Conservation (phyloP, 2,888 invertebrate genomes). For the Eristalis pertinax region DNA sequence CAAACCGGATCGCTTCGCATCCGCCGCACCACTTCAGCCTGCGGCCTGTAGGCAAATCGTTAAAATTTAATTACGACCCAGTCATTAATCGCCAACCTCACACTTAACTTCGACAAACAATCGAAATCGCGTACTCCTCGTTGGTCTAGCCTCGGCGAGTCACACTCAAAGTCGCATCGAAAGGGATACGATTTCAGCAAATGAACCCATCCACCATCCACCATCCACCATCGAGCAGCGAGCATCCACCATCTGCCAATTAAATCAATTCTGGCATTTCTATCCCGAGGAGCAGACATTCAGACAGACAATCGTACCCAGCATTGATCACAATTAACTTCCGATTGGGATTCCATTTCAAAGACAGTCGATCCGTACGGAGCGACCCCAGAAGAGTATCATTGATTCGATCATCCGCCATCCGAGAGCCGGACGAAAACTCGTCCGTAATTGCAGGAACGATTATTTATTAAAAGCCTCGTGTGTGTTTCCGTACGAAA, state of each 20-base stretch:
- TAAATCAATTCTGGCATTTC: constrained; percentile 8
- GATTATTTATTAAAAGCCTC: constrained; percentile 65
- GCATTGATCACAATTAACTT: constrained; percentile 65
- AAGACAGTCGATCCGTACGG: neutral
- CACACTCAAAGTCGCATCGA: neutral
- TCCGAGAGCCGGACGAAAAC: constrained; percentile 10
- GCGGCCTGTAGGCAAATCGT: too few species aligned
- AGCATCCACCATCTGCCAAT: neutral
- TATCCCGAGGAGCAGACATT: neutral
- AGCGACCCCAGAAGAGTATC: neutral
- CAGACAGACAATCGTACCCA: constrained; percentile 18
- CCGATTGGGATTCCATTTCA: constrained; percentile 50
- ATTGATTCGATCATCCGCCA: constrained; percentile 11
- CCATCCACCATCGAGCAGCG: neutral
- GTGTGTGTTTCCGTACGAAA: constrained; percentile 50
- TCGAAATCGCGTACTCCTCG: too few species aligned
- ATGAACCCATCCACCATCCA: neutral
- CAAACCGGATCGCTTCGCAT: too few species aligned
- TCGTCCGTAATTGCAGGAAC: constrained; percentile 59
- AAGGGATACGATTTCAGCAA: neutral
- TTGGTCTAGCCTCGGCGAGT: too few species aligned
- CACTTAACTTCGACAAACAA: too few species aligned
- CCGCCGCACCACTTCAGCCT: too few species aligned
- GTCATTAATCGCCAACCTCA: too few species aligned
- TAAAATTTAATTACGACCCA: too few species aligned